Conservation (phyloP, 2,888 invertebrate genomes). For the Escarpia spicata region DNA sequence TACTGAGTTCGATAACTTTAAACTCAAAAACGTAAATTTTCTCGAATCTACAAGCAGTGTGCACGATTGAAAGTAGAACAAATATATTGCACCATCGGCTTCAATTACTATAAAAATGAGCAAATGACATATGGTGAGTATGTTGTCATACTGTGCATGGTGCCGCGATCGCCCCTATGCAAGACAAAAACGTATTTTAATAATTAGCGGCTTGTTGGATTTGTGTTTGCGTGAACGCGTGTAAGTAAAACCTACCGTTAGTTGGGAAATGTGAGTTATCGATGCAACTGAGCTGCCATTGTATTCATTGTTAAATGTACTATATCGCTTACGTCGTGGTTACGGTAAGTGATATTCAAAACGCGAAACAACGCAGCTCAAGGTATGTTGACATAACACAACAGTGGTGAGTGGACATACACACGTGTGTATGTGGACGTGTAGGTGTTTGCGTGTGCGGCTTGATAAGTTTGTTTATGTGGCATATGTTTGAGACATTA, state of each 20-base stretch:
- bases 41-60: too few relatives aligned
- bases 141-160: too few relatives aligned
- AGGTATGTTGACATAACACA: not conserved
- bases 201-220: too few relatives aligned
- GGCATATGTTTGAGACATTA: not conserved
- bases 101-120: too few relatives aligned
- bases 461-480: not conserved
- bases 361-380: not conserved
- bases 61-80: too few relatives aligned
- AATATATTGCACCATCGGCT: too few relatives aligned
- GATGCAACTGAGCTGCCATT: constrained; percentile 3
- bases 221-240: not conserved
- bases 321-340: not conserved
- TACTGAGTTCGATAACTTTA: too few relatives aligned
- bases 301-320: not conserved
- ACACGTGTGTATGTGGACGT: not conserved
- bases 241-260: not conserved
- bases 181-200: too few relatives aligned
- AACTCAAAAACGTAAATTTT: too few relatives aligned
- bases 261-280: not conserved
- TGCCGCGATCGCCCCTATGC: too few relatives aligned
- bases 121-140: too few relatives aligned
- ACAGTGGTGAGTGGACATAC: not conserved
- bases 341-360: not conserved
- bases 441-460: not conserved